Conservation (phyloP, 23 tunicate genomes). For the Clavelina lepadiformis region DNA sequence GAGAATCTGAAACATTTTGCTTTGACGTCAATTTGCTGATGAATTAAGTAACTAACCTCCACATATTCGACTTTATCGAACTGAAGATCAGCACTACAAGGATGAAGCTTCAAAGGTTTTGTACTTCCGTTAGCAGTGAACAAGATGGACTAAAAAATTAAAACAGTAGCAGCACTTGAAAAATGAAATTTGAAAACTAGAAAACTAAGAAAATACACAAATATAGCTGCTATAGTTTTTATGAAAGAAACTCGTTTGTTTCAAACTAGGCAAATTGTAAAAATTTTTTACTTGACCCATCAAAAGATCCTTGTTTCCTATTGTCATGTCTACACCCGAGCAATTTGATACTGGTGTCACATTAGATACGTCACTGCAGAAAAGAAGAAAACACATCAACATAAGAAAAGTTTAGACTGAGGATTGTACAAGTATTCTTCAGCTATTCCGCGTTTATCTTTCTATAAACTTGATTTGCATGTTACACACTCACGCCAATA, state of each 20-base stretch:
- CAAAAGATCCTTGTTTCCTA: no score
- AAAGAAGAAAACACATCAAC: no score
- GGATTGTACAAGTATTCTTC: background rate
- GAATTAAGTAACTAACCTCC: constrained; percentile 27
- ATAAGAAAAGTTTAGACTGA: no score
- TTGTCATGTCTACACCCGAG: no score
- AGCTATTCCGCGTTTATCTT: no score
- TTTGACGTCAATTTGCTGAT: background rate
- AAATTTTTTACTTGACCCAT: no score
- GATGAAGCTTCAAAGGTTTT: background rate
- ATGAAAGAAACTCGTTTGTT: no score
- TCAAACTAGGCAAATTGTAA: no score
- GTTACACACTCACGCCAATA: constrained; percentile 45
- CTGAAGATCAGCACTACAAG: background rate
- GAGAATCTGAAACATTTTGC: no score
- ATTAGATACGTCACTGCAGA: constrained; percentile 3
- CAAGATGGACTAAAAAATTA: constrained; percentile 22
- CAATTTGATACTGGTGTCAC: background rate
- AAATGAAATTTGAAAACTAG: background rate
- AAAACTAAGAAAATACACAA: background rate
- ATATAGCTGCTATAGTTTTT: constrained; percentile 1
- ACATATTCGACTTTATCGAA: constrained; percentile 46
- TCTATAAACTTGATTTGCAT: no score
- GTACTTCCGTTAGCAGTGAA: constrained; percentile 1
- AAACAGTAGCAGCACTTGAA: no score